phyloP scores from a whole-genome alignment of 2,888 invertebrate genomes.

The Sisyra nigra region DNA sequence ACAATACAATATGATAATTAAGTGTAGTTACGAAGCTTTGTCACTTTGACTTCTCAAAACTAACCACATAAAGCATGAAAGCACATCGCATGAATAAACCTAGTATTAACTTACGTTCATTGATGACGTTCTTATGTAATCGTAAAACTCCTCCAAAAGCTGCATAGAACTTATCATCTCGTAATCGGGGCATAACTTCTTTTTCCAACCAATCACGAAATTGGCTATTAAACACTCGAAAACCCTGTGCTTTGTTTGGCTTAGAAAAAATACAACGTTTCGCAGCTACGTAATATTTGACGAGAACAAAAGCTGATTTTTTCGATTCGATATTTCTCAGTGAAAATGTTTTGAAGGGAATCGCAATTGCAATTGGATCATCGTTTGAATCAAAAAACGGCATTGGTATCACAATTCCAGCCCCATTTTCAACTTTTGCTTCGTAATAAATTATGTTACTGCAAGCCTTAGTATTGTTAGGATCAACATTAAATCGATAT shows the following conservation, averaged over 20 bases:
- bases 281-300: slow-evolving; percentile 36
- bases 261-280: slow-evolving; percentile 31
- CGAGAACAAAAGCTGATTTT: slow-evolving; percentile 28
- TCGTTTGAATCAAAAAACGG: slow-evolving; percentile 40
- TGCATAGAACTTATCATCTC: slow-evolving; percentile 42
- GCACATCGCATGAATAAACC: too few relatives aligned
- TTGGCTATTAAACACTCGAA: slow-evolving; percentile 31
- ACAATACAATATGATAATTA: too few relatives aligned
- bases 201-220: slow-evolving; percentile 36
- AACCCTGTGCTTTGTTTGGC: slow-evolving; percentile 20
- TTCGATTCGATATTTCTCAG: slow-evolving; percentile 30
- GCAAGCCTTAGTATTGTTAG: not conserved
- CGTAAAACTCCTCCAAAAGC: slow-evolving; percentile 27
- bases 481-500: too few relatives aligned
- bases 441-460: not conserved
- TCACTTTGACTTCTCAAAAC: too few relatives aligned
- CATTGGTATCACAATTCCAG: slow-evolving; percentile 27
- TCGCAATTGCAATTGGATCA: slow-evolving; percentile 37
- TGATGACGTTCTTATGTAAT: slow-evolving; percentile 14
- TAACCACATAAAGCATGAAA: too few relatives aligned
- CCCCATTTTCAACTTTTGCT: not conserved
- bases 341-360: slow-evolving; percentile 37
- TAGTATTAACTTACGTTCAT: too few relatives aligned
- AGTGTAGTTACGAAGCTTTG: too few relatives aligned
- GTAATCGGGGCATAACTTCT: slow-evolving; percentile 34